Conservation (phyloP, 2,797 vertebrate genomes). For the Enteromius anoplus region DNA sequence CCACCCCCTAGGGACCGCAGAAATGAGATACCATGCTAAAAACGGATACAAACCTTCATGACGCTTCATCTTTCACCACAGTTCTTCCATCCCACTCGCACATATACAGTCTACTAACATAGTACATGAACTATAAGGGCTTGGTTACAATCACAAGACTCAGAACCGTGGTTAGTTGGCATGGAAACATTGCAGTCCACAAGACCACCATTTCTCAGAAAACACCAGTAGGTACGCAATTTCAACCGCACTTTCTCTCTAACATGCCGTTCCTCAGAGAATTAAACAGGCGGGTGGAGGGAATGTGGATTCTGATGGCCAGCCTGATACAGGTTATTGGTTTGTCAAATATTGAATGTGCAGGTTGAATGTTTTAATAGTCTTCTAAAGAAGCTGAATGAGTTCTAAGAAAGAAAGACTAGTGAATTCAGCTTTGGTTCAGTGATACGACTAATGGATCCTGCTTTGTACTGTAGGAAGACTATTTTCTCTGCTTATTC, state of each 20-base stretch:
- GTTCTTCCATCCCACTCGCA: not conserved
- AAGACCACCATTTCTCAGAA: conserved; percentile 30
- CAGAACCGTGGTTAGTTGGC: conserved; percentile 40
- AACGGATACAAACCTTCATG: not conserved
- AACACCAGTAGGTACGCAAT: conserved; percentile 34
- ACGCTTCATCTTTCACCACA: conserved; percentile 15
- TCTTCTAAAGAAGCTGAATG: conserved; percentile 29
- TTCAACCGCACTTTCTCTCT: conserved; percentile 33
- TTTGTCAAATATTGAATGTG: conserved; percentile 47
- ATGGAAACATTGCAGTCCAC: conserved; percentile 34
- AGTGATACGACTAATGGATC: not conserved
- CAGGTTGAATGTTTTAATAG: conserved; percentile 41
- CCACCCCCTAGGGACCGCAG: conserved; percentile 7
- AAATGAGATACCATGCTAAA: conserved; percentile 21
- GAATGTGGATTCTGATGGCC: conserved; percentile 25
- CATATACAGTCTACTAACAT: conserved; percentile 44
- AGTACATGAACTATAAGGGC: conserved; percentile 34
- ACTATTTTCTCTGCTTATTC: not conserved
- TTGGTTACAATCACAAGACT: conserved; percentile 12
- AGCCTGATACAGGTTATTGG: conserved; percentile 46
- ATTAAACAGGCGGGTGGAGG: conserved; percentile 25
- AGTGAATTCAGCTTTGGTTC: not conserved
- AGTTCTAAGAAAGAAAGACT: conserved; percentile 9
- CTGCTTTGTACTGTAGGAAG: not conserved
- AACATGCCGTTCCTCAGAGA: conserved; percentile 16